Conservation (phyloP, 2,888 invertebrate genomes). For the Drosophila borborema region DNA sequence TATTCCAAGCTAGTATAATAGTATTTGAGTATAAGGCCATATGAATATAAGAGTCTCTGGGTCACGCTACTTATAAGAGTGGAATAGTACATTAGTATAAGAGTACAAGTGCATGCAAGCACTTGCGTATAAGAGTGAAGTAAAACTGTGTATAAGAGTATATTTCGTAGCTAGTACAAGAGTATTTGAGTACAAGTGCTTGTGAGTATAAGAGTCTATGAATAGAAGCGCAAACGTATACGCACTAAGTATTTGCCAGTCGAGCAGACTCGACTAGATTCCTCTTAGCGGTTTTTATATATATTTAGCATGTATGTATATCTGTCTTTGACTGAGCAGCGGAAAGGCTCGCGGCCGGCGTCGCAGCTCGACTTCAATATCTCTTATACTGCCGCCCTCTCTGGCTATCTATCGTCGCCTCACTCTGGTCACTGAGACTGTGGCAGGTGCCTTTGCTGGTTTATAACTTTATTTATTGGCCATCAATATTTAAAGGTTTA, state of each 20-base stretch:
- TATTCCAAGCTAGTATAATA: neutral
- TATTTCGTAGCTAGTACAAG: no score
- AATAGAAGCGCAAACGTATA: neutral
- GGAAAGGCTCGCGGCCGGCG: slow-evolving; percentile 35
- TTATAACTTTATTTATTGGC: slow-evolving; percentile 68
- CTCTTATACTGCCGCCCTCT: neutral
- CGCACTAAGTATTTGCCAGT: neutral
- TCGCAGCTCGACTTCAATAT: slow-evolving; percentile 41
- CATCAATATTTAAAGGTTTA: slow-evolving; percentile 70
- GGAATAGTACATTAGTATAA: no score
- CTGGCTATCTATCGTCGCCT: neutral
- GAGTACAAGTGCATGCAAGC: no score
- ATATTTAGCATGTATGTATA: no score
- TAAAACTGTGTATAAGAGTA: neutral
- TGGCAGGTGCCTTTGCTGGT: slow-evolving; percentile 23
- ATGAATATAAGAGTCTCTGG: neutral
- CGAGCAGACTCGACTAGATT: neutral
- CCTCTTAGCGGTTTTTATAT: neutral
- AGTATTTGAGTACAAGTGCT: no score
- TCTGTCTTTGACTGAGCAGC: neutral
- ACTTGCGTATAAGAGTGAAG: no score
- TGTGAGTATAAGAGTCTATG: neutral
- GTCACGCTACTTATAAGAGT: no score
- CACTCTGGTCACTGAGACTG: neutral
- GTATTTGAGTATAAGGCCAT: neutral